Base-by-base conservation (phyloP, 1,140 invertebrate species). In the Ectropis grisescens region DNA sequence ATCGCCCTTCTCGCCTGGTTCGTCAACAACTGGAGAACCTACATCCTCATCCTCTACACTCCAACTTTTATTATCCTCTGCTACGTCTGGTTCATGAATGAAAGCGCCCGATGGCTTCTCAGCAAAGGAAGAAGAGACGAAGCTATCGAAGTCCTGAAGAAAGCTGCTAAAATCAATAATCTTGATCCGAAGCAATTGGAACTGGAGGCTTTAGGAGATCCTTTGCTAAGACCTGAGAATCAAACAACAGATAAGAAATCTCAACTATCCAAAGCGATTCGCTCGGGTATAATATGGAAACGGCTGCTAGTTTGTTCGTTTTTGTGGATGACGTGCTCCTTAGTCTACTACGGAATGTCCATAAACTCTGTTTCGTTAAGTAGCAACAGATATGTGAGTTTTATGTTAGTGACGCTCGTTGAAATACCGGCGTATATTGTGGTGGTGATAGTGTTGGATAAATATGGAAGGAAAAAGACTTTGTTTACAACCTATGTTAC, bases 41-140 rank as follows among this genome's bases (percentile, higher is more conserved):
- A 92, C 34, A 82, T 93, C 36, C 81, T 91, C 9, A 82, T 89
- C 1, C 72, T 90, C 5, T 92, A 92, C 49, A 67, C 74, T 1
- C 88, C 90, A 1, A 88, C 88, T 7, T 66, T 89, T 2, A 82
- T 91, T 8, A 62, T 95, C 40, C 82, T 93, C 16, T 59, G 85
- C 23, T 94, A 94, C 59, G 92, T 92, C 74, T 95, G 92, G 93
- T 89, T 93, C 45, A 89, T 93, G 60, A 93, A 93, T 1, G 93
- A 94, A 69, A 94, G 92, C 2, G 88, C 89, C 1, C 84, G 93
- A 41, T 95, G 93, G 93, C 65, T 94, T 9, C 62, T 94, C 12
- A 88, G 89, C 1, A 91, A 93, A 67, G 90, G 89, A n/a, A 84
- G 88, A 14, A 76, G 84, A 9, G 85, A 89, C 9, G 88, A 91